phyloP scores from a whole-genome alignment of 2,888 invertebrate genomes.

The Uloborus plumipes region DNA sequence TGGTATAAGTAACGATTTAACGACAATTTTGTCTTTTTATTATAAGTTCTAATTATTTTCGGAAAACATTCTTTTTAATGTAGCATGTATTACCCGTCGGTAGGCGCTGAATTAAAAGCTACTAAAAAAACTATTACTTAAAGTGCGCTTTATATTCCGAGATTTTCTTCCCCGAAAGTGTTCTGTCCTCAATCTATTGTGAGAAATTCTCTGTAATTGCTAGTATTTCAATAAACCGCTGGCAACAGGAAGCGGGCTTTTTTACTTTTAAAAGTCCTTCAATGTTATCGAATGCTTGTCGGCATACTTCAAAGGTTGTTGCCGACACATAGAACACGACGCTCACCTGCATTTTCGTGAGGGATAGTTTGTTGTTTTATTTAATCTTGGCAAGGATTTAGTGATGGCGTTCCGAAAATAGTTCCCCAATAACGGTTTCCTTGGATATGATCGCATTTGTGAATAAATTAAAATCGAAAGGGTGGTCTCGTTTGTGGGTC shows the following conservation, averaged over 20 bases:
- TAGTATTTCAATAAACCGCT: constrained; percentile 4
- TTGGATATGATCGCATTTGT: neutral
- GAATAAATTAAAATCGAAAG: constrained; percentile 7
- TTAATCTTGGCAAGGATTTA: constrained; percentile 3
- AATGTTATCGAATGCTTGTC: constrained; percentile 3
- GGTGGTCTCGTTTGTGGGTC: neutral
- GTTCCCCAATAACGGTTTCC: neutral
- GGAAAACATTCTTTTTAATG: too few relatives aligned
- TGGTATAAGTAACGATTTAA: too few relatives aligned
- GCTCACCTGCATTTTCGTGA: constrained; percentile 2
- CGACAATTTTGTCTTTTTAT: too few relatives aligned
- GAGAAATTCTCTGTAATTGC: neutral
- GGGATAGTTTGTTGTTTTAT: constrained; percentile 2
- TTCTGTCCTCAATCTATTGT: neutral
- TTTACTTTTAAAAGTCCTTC: neutral
- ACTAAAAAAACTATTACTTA: too few relatives aligned
- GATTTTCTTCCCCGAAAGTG: too few relatives aligned
- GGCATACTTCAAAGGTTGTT: neutral
- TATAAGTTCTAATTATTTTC: too few relatives aligned
- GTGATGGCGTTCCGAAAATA: neutral
- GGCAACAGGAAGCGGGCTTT: neutral
- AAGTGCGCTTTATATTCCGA: too few relatives aligned
- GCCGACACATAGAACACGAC: neutral
- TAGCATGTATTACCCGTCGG: too few relatives aligned
- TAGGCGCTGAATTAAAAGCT: too few relatives aligned